phyloP scores from a whole-genome alignment of 2,888 invertebrate genomes.

The Cepaea hortensis region DNA sequence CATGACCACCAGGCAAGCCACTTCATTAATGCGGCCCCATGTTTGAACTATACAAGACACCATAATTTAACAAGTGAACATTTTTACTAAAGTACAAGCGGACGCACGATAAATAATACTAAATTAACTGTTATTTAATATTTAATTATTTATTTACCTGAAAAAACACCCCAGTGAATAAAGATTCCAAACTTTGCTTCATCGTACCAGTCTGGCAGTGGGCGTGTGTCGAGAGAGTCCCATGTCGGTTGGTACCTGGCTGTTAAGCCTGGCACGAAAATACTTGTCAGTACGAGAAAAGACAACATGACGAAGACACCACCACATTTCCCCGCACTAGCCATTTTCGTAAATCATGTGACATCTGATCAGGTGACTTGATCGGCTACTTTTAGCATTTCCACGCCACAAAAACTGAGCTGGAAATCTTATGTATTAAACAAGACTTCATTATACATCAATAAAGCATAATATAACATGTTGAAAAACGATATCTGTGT shows the following conservation, averaged over 20 bases:
- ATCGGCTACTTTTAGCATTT: too few species aligned
- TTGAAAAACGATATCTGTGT: too few species aligned
- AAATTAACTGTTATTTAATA: neutral
- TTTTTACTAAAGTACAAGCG: neutral
- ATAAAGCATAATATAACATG: too few species aligned
- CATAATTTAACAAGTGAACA: neutral
- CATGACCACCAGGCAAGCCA: constrained; percentile 76
- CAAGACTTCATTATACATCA: too few species aligned
- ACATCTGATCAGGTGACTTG: neutral
- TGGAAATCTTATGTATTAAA: too few species aligned
- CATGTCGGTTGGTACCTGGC: constrained; percentile 82
- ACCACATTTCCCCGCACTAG: neutral
- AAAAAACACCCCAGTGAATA: constrained; percentile 77
- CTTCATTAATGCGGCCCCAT: constrained; percentile 91
- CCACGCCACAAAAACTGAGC: too few species aligned
- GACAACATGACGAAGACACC: neutral
- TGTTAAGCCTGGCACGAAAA: neutral
- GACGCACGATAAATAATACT: too few species aligned
- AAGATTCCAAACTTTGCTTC: constrained; percentile 77
- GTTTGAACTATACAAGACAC: constrained; percentile 78
- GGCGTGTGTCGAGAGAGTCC: constrained; percentile 89
- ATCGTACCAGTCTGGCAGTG: constrained; percentile 78
- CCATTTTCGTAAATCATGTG: constrained; percentile 25
- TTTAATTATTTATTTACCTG: constrained; percentile 55
- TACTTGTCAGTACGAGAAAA: neutral